These are phyloP conservation scores for Apis mellifera DNA, from an alignment of 1,140 invertebrate species.

Conservation along the genomic window Amel_HAv3.1 CM009944.2:3505001-3505500, in stretches of 20 bases:
- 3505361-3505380: not conserved
- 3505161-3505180: too few relatives aligned
- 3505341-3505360: constrained; percentile 3
- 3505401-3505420: constrained; percentile 6
- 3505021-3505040: too few relatives aligned
- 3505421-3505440: constrained; percentile 1
- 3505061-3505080: too few relatives aligned
- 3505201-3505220: too few relatives aligned
- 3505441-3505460: not conserved
- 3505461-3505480: constrained; percentile 1
- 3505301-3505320: constrained; percentile 26
- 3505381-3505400: constrained; percentile 25
- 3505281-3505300: not conserved
- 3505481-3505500: not conserved
- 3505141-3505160: too few relatives aligned
- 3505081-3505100: too few relatives aligned
- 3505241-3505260: not conserved
- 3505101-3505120: too few relatives aligned
- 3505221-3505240: too few relatives aligned
- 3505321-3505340: constrained; percentile 9
- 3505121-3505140: too few relatives aligned
- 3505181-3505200: too few relatives aligned
- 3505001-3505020: not conserved
- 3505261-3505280: not conserved
- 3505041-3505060: too few relatives aligned